phyloP scores from a whole-genome alignment of 37 sponge, comb jelly and placozoan genomes.

The Eunapius fragilis region DNA sequence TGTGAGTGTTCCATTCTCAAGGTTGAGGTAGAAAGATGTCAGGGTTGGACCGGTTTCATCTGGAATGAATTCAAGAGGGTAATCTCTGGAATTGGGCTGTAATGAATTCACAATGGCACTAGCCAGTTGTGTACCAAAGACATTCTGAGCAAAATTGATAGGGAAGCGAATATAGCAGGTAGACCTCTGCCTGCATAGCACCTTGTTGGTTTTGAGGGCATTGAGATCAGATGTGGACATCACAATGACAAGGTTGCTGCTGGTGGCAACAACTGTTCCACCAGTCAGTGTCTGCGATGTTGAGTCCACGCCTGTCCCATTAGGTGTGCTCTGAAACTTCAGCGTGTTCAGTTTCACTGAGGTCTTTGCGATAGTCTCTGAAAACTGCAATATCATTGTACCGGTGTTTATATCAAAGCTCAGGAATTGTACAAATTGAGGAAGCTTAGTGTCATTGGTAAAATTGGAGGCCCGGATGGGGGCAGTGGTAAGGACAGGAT shows the following conservation, averaged over 20 bases:
- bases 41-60: constrained; percentile 82
- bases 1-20: constrained; percentile 61
- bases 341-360: constrained; percentile 55
- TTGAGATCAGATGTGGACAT: constrained; percentile 69
- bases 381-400: constrained; percentile 62
- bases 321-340: constrained; percentile 68
- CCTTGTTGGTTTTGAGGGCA: constrained; percentile 58
- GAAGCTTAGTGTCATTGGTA: constrained; percentile 60
- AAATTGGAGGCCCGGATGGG: constrained; percentile 50
- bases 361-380: constrained; percentile 72
- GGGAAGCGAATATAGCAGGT: constrained; percentile 83
- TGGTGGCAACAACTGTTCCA: constrained; percentile 68
- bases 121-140: constrained; percentile 65
- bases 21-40: constrained; percentile 69
- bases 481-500: constrained; percentile 36
- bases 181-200: constrained; percentile 58
- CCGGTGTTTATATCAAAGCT: constrained; percentile 77
- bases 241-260: constrained; percentile 62
- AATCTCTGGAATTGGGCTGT: constrained; percentile 39
- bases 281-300: constrained; percentile 52
- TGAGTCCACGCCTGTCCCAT: constrained; percentile 52
- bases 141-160: constrained; percentile 58
- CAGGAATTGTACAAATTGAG: constrained; percentile 75
- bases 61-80: constrained; percentile 47
- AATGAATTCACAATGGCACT: constrained; percentile 58